phyloP scores from a whole-genome alignment of 1,140 invertebrate genomes.

The Uloborus diversus region DNA sequence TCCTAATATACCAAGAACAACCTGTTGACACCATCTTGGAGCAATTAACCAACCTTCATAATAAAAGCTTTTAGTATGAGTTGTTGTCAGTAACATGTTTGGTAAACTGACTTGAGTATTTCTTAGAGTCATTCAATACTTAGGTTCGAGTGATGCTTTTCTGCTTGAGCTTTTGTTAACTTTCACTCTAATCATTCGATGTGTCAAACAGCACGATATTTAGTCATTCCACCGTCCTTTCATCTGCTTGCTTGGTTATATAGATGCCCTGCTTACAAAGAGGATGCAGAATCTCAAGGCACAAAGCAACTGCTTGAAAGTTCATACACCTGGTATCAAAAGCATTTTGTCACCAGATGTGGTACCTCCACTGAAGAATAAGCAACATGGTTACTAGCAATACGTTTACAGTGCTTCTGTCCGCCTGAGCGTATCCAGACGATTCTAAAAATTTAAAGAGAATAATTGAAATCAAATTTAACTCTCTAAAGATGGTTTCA shows the following conservation, averaged over 20 bases:
- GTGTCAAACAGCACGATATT: not conserved
- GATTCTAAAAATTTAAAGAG: conserved; percentile 18
- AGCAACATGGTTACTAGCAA: conserved; percentile 39
- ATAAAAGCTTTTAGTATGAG: too few relatives aligned
- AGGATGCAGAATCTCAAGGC: conserved; percentile 42
- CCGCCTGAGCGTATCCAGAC: conserved; percentile 31
- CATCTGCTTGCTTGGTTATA: conserved; percentile 13
- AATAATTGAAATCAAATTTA: not conserved
- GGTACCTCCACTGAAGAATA: conserved; percentile 37
- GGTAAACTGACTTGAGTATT: conserved; percentile 2
- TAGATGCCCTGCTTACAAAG: conserved; percentile 15
- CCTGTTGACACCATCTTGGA: not conserved
- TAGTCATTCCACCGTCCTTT: conserved; percentile 8
- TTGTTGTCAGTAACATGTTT: not conserved
- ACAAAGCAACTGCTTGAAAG: conserved; percentile 46
- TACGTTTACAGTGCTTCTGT: conserved; percentile 25
- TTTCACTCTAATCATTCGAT: conserved; percentile 13
- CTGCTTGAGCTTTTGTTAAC: conserved; percentile 44
- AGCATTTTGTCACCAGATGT: conserved; percentile 22
- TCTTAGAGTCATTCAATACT: not conserved
- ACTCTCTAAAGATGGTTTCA: not conserved
- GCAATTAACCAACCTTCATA: too few relatives aligned
- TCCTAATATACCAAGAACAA: conserved; percentile 32
- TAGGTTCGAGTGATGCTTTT: conserved; percentile 14
- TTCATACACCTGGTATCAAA: not conserved